Base-by-base conservation (phyloP, 2,113 vertebrate species). In the Gavia stellata region DNA sequence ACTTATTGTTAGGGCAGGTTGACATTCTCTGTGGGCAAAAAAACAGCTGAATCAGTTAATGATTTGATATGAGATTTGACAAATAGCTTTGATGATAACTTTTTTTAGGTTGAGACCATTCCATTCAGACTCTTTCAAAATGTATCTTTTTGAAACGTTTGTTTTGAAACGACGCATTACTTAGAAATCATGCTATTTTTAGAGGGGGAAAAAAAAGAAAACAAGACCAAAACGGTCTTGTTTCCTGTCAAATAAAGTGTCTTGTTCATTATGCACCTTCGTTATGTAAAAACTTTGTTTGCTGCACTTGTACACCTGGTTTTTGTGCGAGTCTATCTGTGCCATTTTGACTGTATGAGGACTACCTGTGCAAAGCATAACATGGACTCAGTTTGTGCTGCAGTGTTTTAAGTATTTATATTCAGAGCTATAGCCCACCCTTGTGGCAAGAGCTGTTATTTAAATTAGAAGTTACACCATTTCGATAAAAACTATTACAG, bases 211-310 rank as follows among this genome's bases (percentile, higher is more conserved):
- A 34, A 33, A 67, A 33, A 28, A 1, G 2, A 68, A 86, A 70
- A 50, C 0, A 9, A 75, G 56, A 61, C 1, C 10, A 31, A 62
- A 68, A 12, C 3, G 0, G 10, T 29, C 24, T 33, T 40, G 5
- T 34, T 75, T 75, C 52, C 16, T 31, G 13, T 5, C 31, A 63
- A 10, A n/a, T 73, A 24, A 29, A 40, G 4, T 6, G 28, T 31
- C 6, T 34, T 50, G 18, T 13, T 62, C 3, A 21, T 50, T 82
- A 62, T 17, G 2, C 17, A 52, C 23, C 23, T 19, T 49, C 20
- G 4, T 33, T 33, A 33, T 4, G 7, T 23, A 34, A 36, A 44
- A 94, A 5, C 6, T 44, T 13, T 34, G 7, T 29, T 53, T 38
- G 33, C 34, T 67, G 21, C 44, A 40, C 33, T 71, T 34, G 23